These are phyloP conservation scores for Lutraria lutraria DNA, from an alignment of 2,888 invertebrate species.

Conservation along the genomic window DNA sequence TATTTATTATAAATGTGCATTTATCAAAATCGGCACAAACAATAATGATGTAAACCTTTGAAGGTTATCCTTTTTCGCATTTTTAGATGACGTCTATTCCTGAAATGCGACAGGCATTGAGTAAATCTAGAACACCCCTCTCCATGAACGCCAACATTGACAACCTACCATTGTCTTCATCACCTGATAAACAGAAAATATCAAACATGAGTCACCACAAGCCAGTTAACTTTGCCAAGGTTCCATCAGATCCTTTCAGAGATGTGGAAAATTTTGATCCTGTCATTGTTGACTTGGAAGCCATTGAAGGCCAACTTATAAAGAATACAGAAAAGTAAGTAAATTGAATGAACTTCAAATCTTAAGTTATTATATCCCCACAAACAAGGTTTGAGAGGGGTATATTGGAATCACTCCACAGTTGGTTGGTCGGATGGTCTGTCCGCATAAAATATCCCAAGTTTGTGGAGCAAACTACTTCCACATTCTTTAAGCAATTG, in stretches of 20 bases:
- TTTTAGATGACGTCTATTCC: background rate
- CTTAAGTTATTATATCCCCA: too few species aligned
- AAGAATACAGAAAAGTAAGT: constrained; percentile 19
- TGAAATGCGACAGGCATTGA: background rate
- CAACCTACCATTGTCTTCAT: constrained; percentile 22
- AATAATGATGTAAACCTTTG: background rate
- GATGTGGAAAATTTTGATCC: constrained; percentile 59
- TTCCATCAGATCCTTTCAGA: background rate
- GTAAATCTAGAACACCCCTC: background rate
- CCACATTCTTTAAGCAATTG: too few species aligned
- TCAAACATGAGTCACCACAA: background rate
- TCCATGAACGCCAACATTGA: constrained; percentile 20
- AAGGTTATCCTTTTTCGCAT: background rate
- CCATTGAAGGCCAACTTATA: constrained; percentile 60
- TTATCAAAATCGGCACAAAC: background rate
- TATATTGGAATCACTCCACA: too few species aligned
- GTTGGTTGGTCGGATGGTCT: too few species aligned
- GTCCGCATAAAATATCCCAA: too few species aligned
- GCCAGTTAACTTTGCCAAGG: constrained; percentile 24
- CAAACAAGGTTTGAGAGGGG: too few species aligned
- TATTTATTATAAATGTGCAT: too few species aligned
- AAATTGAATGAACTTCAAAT: too few species aligned
- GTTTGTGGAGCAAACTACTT: too few species aligned
- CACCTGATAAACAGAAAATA: background rate
- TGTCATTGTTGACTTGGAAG: constrained; percentile 54